phyloP scores from a whole-genome alignment of 2,797 vertebrate genomes.

The Huso huso region DNA sequence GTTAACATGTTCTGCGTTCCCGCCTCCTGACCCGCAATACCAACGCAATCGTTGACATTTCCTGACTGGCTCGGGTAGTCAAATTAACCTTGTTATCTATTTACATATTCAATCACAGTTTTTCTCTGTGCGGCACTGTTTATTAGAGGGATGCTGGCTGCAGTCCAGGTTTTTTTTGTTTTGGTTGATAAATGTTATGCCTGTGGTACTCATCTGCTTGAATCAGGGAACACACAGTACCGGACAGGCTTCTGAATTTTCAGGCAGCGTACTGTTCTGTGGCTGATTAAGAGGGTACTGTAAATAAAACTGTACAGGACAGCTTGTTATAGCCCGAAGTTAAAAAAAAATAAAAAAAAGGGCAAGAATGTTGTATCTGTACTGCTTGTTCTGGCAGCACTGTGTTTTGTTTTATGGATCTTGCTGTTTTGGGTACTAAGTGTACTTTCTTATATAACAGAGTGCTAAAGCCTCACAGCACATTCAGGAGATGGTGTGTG shows the following conservation, averaged over 20 bases:
- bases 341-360: constrained; percentile 10
- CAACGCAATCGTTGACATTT: constrained; percentile 10
- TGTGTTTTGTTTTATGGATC: constrained; percentile 68
- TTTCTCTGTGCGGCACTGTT: constrained; percentile 18
- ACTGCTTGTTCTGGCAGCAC: constrained; percentile 91
- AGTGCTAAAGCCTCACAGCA: constrained; percentile 60
- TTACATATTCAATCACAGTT: constrained; percentile 29
- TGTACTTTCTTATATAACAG: constrained; percentile 88
- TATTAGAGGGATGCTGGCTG: constrained; percentile 39
- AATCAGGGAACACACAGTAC: constrained; percentile 81
- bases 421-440: constrained; percentile 77
- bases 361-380: constrained; percentile 68
- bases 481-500: constrained; percentile 38
- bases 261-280: constrained; percentile 76
- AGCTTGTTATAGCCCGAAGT: constrained; percentile 61
- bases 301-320: constrained; percentile 94
- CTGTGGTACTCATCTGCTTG: constrained; percentile 67
- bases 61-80: constrained; percentile 11
- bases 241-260: constrained; percentile 85
- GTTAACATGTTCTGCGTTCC: too few species aligned
- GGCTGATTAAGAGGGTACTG: constrained; percentile 93
- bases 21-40: background rate
- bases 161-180: constrained; percentile 34
- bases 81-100: constrained; percentile 44
- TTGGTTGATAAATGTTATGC: constrained; percentile 61